phyloP scores from a whole-genome alignment of 2,797 vertebrate species.

The Molossus molossus region DNA sequence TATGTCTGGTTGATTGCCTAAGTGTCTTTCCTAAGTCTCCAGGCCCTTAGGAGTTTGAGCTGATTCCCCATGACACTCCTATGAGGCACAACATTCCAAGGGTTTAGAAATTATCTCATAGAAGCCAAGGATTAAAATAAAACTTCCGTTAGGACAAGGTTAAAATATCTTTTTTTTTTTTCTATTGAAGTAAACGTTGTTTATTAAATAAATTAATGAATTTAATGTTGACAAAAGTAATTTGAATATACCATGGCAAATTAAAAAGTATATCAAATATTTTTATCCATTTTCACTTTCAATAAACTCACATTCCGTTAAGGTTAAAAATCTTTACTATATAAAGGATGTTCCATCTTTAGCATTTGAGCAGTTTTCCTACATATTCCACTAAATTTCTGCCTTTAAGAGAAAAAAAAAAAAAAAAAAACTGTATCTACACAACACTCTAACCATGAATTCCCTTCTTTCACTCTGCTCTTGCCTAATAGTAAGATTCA shows the following conservation, averaged over 20 bases:
- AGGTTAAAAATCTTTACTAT: neutral
- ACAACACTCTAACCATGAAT: neutral
- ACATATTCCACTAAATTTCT: neutral
- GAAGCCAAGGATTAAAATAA: neutral
- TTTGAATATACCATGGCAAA: too few species aligned
- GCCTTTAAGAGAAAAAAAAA: neutral
- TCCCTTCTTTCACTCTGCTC: neutral
- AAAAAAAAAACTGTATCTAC: neutral
- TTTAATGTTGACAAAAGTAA: too few species aligned
- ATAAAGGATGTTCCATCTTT: neutral
- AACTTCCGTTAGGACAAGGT: neutral
- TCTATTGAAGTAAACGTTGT: too few species aligned
- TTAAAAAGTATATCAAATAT: too few species aligned
- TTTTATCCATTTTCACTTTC: too few species aligned
- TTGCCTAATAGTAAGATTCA: neutral
- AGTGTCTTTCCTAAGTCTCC: neutral
- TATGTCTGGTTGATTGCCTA: neutral
- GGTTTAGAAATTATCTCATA: neutral
- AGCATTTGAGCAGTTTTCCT: conserved; percentile 9
- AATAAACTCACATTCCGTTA: too few species aligned
- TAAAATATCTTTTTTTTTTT: neutral
- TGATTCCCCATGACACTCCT: neutral
- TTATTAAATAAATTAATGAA: too few species aligned
- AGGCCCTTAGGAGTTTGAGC: neutral
- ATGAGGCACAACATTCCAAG: neutral